Evolutionary conservation across 2,797 vertebrate genomes (phyloP), one percentile per base, ranked within the genome.

Genomic region (Distichodus sexfasciatus): DNA sequence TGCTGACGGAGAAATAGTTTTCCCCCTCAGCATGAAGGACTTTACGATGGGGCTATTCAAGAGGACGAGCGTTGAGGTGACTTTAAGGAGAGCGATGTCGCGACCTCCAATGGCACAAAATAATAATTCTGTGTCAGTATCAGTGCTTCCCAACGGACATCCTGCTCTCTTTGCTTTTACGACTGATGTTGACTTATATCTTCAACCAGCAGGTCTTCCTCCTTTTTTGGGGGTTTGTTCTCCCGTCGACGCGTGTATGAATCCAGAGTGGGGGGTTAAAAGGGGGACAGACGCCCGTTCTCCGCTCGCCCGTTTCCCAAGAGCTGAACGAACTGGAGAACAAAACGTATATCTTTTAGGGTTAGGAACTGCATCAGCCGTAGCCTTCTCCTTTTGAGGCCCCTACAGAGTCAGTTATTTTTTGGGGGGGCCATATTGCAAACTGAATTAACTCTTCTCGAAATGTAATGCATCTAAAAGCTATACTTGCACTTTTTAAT

Each of bases 401-500:
- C 85, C 87, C 85, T 83, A 79, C 83, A 87, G 82, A 80, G 43
- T 84, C 87, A 82, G 86, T 71, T 83, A 82, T 88, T 88, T 86
- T 80, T 78, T 68, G 85, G 86, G 85, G 69, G 85, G 86, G 85
- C 63, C 35, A 84, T 36, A 38, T 77, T 88, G 84, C 84, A 84
- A 72, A 88, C 90, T 79, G 87, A 86, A 84, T 84, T 84, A 87
- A 83, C 84, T 89, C 33, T 38, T 46, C 31, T 55, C 33, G 78
- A 66, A 89, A 88, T 84, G 83, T 80, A 91, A 91, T 91, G 90
- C 89, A 86, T 91, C 85, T 66, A 82, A 90, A n/a, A 88, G 85
- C 86, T 90, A 87, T 89, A 90, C 87, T 90, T 91, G 90, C 89
- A 91, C 90, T 91, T 88, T 90, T 89, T 88, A n/a, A 88, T 90